Conservation (phyloP, 1,140 invertebrate species). For the Bombus waltoni region DNA sequence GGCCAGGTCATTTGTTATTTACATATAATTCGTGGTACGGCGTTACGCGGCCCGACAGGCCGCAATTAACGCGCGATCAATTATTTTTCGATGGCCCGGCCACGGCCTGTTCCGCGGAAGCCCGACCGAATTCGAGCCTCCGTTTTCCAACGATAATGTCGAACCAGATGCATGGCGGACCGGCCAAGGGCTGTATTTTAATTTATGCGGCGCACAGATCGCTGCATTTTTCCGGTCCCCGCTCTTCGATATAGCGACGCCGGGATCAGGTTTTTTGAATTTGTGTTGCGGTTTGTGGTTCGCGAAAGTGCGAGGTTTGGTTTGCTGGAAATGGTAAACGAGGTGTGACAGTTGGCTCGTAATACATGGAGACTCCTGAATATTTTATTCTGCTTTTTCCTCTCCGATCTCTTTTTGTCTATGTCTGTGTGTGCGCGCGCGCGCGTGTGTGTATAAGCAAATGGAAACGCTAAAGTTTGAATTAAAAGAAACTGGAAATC, state of each 20-base stretch:
- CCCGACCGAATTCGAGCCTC: neutral
- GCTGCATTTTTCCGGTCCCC: neutral
- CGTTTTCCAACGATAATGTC: conserved; percentile 32
- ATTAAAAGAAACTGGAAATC: too few relatives aligned
- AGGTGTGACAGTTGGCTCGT: neutral
- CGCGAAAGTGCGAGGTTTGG: neutral
- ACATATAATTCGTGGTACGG: conserved; percentile 73
- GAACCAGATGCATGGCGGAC: neutral
- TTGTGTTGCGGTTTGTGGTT: neutral
- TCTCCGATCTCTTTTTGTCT: neutral
- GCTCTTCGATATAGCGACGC: too few relatives aligned
- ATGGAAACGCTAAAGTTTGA: too few relatives aligned
- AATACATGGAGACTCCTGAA: neutral
- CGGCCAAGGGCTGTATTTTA: conserved; percentile 5
- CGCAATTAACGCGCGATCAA: conserved; percentile 74
- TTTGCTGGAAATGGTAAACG: neutral
- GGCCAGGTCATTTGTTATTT: conserved; percentile 75
- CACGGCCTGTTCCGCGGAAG: neutral
- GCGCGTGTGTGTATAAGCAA: too few relatives aligned
- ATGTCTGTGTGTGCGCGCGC: too few relatives aligned
- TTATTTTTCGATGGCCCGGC: conserved; percentile 66
- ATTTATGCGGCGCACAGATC: conserved; percentile 8
- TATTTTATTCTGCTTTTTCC: neutral
- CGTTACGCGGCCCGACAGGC: conserved; percentile 62
- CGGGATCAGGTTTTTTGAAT: neutral